Base-by-base conservation (phyloP, 2,113 vertebrate species). In the Galbula dea region DNA sequence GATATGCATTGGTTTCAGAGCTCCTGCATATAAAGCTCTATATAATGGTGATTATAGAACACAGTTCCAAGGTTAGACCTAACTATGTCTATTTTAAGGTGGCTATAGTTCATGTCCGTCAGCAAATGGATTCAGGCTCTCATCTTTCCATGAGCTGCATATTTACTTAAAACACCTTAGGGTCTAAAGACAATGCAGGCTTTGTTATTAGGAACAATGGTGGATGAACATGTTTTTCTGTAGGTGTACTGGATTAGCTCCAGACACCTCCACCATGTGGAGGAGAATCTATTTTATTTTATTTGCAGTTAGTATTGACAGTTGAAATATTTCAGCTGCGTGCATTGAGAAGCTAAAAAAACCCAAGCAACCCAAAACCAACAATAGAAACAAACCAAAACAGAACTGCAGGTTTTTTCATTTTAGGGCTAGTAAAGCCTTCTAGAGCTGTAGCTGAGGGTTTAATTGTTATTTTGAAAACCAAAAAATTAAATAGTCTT, bases 41-140 rank as follows among this genome's bases (percentile, higher is more conserved):
- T 52, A 16, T 77, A 66, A 51, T 29, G 24, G 41, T 30, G 65
- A 83, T 87, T 86, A 63, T 3, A 55, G 71, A 30, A 36, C 52
- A 55, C 59, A 52, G 90, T 37, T 46, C 45, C 57, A 86, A 66
- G 75, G 69, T 68, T 55, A 86, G 65, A 63, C 43, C 61, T 24
- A 18, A n/a, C 58, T 72, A 61, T 58, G 48, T 67, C 87, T 95
- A 5, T 95, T 94, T 95, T 89, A 80, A 89, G 62, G 66, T 73
- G 71, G 41, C 39, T 66, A 6, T 32, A 51, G 48, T 36, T 76
- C 73, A 79, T 72, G 32, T n/a, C 59, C 71, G 57, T 39, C 30
- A 51, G 75, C 49, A 81, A 93, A 86, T 43, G 17, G 45, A 59
- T 93, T 93, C 67, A 65, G 61, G 20, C 52, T 79, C 82, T 65